Base-by-base conservation (phyloP, 2,113 vertebrate species). In the Rutilus rutilus region DNA sequence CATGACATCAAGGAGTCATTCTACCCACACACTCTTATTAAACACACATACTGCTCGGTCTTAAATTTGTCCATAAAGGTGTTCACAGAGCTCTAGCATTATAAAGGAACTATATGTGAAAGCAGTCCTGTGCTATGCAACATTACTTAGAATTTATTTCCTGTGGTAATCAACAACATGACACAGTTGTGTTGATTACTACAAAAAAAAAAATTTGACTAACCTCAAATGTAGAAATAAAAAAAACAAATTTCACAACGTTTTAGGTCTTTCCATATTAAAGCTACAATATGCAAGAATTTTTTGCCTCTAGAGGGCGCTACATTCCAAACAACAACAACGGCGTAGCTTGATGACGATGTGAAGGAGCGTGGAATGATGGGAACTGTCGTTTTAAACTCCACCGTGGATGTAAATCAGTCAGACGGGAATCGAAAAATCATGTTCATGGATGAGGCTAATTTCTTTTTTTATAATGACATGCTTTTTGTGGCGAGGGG, bases 1-100 rank as follows among this genome's bases (percentile, higher is more conserved):
- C 30, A 64, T 5, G 27, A 80, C 36, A 45, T 6, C 12, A 33
- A 73, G 59, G 86, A 87, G 62, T 78, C 74, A 25, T 65, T 73
- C 74, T 81, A 71, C 86, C 86, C 82, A 78, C 81, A 69, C 75
- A 47, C 36, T 81, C 33, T 84, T 79, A 79, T 84, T 87, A 78
- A 78, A 74, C 52, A 64, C 7, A 25, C 64, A 80, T 77, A 73
- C 42, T 78, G 21, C 57, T 9, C 11, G 60, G 57, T 21, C 50
- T 47, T 45, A 25, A 60, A 27, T 47, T 11, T 45, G 57, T 21
- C 3, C 3, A 5, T 60, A 42, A 45, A 27, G 19, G 23, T 39
- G 17, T n/a, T 60, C 15, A 19, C 45, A 33, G 0, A n/a, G 12
- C 52, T 71, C 19, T 23, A 39, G 25, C 33, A n/a, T 78, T 59